A percentile compares a stretch with the other conserved stretches of the same genome.
Conservation (phyloP, 1,140 invertebrate species). For the Drosophila nikananu region DNA sequence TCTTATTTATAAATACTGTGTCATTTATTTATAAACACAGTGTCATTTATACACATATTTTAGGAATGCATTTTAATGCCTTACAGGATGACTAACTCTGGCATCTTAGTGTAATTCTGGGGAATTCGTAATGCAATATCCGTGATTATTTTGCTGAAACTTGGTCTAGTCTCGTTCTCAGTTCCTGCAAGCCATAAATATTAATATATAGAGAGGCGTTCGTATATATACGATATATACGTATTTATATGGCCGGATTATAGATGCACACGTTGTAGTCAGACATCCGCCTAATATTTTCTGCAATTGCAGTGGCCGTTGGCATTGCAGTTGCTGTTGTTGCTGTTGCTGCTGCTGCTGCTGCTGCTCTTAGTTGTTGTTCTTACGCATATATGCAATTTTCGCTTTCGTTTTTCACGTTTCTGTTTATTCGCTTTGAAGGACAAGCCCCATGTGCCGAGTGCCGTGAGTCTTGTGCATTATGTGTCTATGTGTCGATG, state of each 20-base stretch:
- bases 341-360: constrained; percentile 25
- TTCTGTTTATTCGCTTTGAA: constrained; percentile 77
- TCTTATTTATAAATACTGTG: not conserved
- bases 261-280: constrained; percentile 73
- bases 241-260: constrained; percentile 56
- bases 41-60: not conserved
- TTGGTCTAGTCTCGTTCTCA: constrained; percentile 47
- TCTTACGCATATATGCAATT: constrained; percentile 73
- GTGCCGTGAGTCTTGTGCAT: constrained; percentile 1
- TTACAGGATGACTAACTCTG: not conserved
- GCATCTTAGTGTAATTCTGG: not conserved
- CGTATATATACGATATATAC: constrained; percentile 13
- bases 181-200: constrained; percentile 69
- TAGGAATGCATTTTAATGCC: not conserved
- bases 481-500: constrained; percentile 53
- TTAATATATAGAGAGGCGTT: constrained; percentile 37
- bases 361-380: constrained; percentile 29
- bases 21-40: constrained; percentile 3
- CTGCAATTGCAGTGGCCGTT: constrained; percentile 49
- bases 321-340: constrained; percentile 29
- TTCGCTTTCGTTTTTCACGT: constrained; percentile 72
- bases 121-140: constrained; percentile 12
- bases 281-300: constrained; percentile 80
- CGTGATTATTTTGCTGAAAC: constrained; percentile 28
- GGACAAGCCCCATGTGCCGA: constrained; percentile 57